phyloP scores from a whole-genome alignment of 2,797 vertebrate genomes.

The Ammospiza maritima region DNA sequence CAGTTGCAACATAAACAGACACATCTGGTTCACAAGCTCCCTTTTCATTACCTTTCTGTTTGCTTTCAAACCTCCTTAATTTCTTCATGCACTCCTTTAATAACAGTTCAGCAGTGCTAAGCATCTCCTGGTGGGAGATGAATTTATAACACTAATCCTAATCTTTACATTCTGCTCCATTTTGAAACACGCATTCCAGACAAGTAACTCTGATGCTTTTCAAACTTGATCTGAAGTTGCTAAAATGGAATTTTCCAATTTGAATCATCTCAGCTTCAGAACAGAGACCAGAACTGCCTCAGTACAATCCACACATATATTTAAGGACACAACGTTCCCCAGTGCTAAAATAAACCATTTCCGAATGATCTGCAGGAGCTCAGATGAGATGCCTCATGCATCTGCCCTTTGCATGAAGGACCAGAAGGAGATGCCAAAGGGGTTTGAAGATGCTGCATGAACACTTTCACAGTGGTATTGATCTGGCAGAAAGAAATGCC shows the following conservation, averaged over 20 bases:
- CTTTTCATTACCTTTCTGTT: neutral
- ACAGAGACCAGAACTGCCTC: fast-evolving
- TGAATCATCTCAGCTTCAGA: neutral
- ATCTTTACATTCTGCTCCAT: neutral
- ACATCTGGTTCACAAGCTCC: neutral
- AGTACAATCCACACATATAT: neutral
- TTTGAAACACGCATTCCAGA: neutral
- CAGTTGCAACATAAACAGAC: neutral
- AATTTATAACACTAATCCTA: neutral
- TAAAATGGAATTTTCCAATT: neutral
- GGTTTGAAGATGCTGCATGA: neutral
- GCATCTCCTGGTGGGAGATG: neutral
- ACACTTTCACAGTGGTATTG: neutral
- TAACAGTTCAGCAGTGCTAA: neutral
- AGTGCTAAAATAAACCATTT: neutral
- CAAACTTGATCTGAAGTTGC: neutral
- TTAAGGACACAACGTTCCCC: neutral
- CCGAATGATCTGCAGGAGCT: neutral
- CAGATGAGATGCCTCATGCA: neutral
- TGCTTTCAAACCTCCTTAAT: neutral
- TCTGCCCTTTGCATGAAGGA: neutral
- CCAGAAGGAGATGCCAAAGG: neutral
- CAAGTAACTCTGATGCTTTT: neutral
- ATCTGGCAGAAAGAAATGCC: neutral
- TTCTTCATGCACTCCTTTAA: neutral